Evolutionary conservation across 2,113 vertebrate genomes (phyloP).

Genomic region (Galeopterus variegatus): DNA sequence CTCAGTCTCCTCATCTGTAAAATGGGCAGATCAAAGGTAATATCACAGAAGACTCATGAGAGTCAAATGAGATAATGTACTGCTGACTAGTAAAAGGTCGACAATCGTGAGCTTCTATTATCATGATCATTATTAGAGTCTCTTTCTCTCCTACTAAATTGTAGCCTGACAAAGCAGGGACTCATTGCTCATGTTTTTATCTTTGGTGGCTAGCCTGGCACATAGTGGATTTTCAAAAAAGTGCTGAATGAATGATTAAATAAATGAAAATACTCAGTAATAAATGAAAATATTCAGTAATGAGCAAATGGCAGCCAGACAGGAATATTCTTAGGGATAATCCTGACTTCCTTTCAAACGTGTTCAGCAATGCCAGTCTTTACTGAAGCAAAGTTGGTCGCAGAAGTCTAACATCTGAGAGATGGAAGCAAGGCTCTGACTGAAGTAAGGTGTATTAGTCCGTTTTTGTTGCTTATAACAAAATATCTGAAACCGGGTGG

Average conservation of each 20-base stretch:
- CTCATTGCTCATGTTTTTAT: not conserved
- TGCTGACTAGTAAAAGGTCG: not conserved
- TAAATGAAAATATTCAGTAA: not conserved
- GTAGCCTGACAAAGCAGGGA: not conserved
- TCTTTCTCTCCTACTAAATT: not conserved
- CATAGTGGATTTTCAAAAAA: not conserved
- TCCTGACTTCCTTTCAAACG: not conserved
- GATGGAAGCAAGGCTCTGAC: not conserved
- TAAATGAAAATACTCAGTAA: not conserved
- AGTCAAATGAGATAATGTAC: not conserved
- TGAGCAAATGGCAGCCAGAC: too few relatives aligned
- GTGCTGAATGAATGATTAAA: not conserved
- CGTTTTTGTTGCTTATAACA: too few relatives aligned
- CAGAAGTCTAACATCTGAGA: not conserved
- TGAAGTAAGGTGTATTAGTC: too few relatives aligned
- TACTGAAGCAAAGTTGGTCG: not conserved
- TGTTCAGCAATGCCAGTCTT: not conserved
- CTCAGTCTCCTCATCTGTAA: not conserved
- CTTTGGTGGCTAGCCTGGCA: not conserved
- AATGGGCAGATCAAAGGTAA: not conserved
- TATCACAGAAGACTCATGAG: not conserved
- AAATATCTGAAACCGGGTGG: too few relatives aligned
- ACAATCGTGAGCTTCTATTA: not conserved
- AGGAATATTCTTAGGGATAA: not conserved
- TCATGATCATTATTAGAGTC: accelerated